Base-by-base conservation (phyloP, 2,797 vertebrate species). In the Chelonia mydas region DNA sequence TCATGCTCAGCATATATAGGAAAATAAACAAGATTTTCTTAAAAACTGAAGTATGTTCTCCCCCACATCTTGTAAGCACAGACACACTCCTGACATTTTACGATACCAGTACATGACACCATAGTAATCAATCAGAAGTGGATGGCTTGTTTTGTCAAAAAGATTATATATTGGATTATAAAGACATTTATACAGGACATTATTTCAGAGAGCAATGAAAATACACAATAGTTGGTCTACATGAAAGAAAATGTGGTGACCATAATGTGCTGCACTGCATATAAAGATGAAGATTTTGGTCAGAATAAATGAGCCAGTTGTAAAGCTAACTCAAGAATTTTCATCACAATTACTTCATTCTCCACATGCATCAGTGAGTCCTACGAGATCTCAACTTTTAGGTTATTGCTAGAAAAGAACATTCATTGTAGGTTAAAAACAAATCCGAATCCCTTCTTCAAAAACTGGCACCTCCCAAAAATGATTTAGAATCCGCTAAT, bases 331-430 rank as follows among this genome's bases (percentile, higher is more conserved):
- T 87, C 51, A 87, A 87, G 89, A 95, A 92, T 59, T 86, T 33
- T 81, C 28, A 95, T 91, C 86, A 95, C 28, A 92, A 90, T 79
- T 61, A 77, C 55, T 93, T 96, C 87, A 95, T 95, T 95, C 97
- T 84, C 78, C 81, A 91, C 57, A 84, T 12, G 13, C 53, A 92
- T 84, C 83, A 84, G 86, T 86, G 87, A 94, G 74, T 89, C 92
- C 65, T 85, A 82, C 12, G 59, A 93, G 93, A 96, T 78, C 33
- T 81, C 90, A 94, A n/a, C 2, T 7, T 21, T 81, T 89, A 88
- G 55, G 84, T 92, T 92, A 81, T 28, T 90, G 47, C 33, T 83
- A 54, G 83, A 86, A 95, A 92, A 45, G 94, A 95, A 89, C 87
- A 92, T 84, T 93, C 84, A 90, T 86, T 83, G 89, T 25, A 90